A percentile compares a stretch with the other conserved stretches of the same genome.
phyloP scores from a whole-genome alignment of 2,113 vertebrate genomes.

The Tyto alba region DNA sequence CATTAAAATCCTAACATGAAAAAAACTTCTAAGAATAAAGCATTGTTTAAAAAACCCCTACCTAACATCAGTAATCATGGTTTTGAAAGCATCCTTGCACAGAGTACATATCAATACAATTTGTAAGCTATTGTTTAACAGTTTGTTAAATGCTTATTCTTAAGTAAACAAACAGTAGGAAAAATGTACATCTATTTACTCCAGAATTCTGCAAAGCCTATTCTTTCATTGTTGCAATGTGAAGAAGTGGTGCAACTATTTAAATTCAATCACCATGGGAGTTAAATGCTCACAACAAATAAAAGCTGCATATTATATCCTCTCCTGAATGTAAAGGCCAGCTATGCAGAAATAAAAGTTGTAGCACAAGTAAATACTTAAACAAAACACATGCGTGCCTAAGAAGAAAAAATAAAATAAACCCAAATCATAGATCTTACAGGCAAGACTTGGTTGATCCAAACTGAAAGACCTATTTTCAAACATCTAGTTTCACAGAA shows the following conservation, averaged over 20 bases:
- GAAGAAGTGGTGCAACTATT: background rate
- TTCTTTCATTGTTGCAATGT: background rate
- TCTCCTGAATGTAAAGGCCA: background rate
- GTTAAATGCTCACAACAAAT: background rate
- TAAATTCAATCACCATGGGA: conserved; percentile 19
- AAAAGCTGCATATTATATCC: background rate
- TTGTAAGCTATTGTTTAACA: background rate
- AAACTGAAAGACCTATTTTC: background rate
- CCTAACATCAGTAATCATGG: background rate
- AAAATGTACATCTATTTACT: background rate
- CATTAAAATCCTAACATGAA: background rate
- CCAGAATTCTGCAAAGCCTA: background rate
- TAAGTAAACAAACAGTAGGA: background rate
- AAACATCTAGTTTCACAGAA: background rate
- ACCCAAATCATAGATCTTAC: background rate
- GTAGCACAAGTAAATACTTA: background rate
- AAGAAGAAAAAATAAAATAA: background rate
- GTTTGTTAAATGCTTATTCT: background rate
- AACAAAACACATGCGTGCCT: background rate
- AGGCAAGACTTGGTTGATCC: background rate
- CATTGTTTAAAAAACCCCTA: background rate
- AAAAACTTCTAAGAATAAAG: background rate
- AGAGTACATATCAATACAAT: background rate
- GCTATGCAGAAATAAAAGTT: background rate
- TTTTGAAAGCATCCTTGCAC: background rate